Evolutionary conservation across 2,797 vertebrate species (phyloP).

Genomic region (Orientallactaga sibirica): DNA sequence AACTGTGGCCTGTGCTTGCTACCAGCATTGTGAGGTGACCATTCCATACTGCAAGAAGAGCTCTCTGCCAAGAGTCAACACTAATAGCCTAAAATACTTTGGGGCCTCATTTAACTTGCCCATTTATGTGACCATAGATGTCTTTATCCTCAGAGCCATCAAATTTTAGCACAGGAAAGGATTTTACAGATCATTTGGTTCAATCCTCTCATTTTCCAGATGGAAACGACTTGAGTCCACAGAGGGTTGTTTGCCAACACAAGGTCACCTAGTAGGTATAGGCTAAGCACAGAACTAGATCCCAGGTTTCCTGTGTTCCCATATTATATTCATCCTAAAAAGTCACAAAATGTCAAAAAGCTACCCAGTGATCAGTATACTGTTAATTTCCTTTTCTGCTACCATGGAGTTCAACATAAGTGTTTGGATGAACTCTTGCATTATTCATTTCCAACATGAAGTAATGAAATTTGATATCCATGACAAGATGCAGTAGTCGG

Average conservation of each 20-base stretch:
- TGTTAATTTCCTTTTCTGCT: slow-evolving; percentile 47
- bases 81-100: slow-evolving; percentile 52
- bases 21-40: background rate
- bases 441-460: background rate
- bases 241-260: slow-evolving; percentile 50
- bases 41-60: background rate
- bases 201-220: slow-evolving; percentile 67
- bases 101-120: slow-evolving; percentile 62
- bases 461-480: slow-evolving; percentile 45
- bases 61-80: slow-evolving; percentile 23
- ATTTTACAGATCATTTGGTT: slow-evolving; percentile 72
- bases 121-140: slow-evolving; percentile 52
- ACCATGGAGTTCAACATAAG: background rate
- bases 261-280: slow-evolving; percentile 56
- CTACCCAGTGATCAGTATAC: slow-evolving; percentile 14
- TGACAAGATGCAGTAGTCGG: background rate
- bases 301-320: slow-evolving; percentile 3
- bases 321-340: background rate
- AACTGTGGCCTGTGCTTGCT: background rate
- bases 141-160: slow-evolving; percentile 68
- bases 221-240: slow-evolving; percentile 47
- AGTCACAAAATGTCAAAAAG: background rate
- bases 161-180: slow-evolving; percentile 70
- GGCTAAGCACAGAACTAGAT: background rate
- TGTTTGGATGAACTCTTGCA: background rate